Evolutionary conservation across 1,140 invertebrate genomes (phyloP).

Genomic region (Caenorhabditis latens): DNA sequence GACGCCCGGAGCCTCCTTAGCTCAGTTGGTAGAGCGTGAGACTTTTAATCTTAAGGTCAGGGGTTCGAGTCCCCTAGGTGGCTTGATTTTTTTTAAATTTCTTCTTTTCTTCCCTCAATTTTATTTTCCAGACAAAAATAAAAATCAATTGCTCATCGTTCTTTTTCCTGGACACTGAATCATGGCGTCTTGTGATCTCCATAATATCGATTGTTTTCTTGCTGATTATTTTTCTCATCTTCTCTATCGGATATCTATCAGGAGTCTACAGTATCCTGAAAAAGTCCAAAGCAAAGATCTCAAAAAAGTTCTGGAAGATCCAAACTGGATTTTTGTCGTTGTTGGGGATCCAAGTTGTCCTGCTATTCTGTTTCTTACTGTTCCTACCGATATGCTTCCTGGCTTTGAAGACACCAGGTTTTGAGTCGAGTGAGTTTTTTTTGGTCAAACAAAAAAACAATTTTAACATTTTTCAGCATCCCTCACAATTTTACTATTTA

Average conservation of each 20-base stretch:
- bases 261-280: constrained; percentile 17
- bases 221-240: constrained; percentile 1
- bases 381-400: constrained; percentile 5
- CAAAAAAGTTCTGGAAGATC: constrained; percentile 42
- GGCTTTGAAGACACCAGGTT: not conserved
- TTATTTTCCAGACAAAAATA: not conserved
- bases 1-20: not conserved
- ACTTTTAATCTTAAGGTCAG: constrained; percentile 51
- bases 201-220: constrained; percentile 18
- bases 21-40: constrained; percentile 43
- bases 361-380: constrained; percentile 32
- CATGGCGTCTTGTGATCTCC: not conserved
- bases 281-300: constrained; percentile 18
- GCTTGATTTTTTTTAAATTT: constrained; percentile 36
- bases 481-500: constrained; percentile 13
- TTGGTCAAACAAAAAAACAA: too few relatives aligned
- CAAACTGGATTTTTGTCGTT: constrained; percentile 13
- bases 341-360: not conserved
- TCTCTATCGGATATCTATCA: constrained; percentile 40
- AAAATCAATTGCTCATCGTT: not conserved
- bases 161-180: constrained; percentile 22
- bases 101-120: not conserved
- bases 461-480: not conserved
- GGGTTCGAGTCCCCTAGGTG: constrained; percentile 49
- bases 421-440: not conserved